Conservation (phyloP, 2,113 vertebrate species). For the Cranoglanis bouderius region DNA sequence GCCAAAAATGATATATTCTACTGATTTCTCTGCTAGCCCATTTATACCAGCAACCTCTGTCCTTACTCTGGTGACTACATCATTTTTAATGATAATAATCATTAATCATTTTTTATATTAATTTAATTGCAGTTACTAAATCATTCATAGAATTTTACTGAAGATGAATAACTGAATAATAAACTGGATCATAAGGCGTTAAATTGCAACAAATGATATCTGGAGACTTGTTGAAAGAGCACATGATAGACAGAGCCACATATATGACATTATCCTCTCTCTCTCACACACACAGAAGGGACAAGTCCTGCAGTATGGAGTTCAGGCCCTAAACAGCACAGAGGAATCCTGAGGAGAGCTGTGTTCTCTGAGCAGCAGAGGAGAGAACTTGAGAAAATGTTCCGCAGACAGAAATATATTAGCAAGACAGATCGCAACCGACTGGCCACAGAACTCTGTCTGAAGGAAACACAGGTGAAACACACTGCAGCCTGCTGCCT, state of each 20-base stretch:
- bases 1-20: neutral
- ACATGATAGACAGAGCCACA: neutral
- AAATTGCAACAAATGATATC: neutral
- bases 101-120: no score
- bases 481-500: neutral
- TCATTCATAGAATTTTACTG: neutral
- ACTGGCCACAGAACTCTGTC: conserved; percentile 84
- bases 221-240: neutral
- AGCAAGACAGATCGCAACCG: conserved; percentile 94
- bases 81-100: no score
- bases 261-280: neutral
- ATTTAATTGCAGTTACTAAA: neutral
- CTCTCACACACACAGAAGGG: conserved; percentile 72
- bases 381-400: conserved; percentile 92
- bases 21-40: neutral
- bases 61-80: neutral
- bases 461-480: conserved; percentile 95
- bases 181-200: neutral
- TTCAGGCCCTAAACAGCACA: conserved; percentile 81
- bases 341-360: conserved; percentile 91
- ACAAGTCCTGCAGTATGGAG: conserved; percentile 80
- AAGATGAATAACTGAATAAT: neutral
- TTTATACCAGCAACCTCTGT: neutral
- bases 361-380: conserved; percentile 97
- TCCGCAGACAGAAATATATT: conserved; percentile 96